Percentiles rank a stretch among this genome's conserved stretches.
phyloP scores from a whole-genome alignment of 2,797 vertebrate genomes.

The Garrulus glandarius region DNA sequence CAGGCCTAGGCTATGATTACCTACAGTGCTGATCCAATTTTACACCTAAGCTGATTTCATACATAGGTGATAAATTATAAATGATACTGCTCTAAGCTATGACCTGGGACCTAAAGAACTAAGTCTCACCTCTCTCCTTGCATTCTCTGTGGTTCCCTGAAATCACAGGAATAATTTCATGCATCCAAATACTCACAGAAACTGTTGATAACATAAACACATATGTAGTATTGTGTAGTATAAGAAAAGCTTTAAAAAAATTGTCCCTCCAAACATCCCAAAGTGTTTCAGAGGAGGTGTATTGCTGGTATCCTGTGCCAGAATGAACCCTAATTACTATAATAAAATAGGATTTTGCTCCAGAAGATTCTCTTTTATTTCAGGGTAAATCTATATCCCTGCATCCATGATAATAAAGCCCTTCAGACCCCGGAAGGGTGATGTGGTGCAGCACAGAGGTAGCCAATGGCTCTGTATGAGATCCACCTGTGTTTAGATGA shows the following conservation, averaged over 20 bases:
- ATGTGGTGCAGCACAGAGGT: neutral
- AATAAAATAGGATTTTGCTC: neutral
- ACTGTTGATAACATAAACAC: neutral
- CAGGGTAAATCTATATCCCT: neutral
- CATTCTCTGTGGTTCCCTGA: neutral
- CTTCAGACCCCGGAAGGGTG: neutral
- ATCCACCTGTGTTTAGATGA: neutral
- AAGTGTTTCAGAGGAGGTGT: neutral
- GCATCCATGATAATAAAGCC: neutral
- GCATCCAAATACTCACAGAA: neutral
- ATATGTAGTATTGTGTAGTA: neutral
- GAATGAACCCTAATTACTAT: neutral
- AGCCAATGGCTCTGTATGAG: rapidly evolving
- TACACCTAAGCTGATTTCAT: neutral
- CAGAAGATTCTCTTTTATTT: neutral
- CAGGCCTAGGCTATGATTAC: neutral
- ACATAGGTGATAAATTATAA: neutral
- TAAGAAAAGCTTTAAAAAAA: neutral
- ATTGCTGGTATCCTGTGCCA: neutral
- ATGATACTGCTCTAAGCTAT: neutral
- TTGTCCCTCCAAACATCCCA: neutral
- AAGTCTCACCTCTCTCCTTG: neutral
- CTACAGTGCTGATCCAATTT: neutral
- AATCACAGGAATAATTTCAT: neutral
- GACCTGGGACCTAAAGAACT: neutral